Conservation (phyloP, 2,888 invertebrate genomes). For the Clivina fossor region DNA sequence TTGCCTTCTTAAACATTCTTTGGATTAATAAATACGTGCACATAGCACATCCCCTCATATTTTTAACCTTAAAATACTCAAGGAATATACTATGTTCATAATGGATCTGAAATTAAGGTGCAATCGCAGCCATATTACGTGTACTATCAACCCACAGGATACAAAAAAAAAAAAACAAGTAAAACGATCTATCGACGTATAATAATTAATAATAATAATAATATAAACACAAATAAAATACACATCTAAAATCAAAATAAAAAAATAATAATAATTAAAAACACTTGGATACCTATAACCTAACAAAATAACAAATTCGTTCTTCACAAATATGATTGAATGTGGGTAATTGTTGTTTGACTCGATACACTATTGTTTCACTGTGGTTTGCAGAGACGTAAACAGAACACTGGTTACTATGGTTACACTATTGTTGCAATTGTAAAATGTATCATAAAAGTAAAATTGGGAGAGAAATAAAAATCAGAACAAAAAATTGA, state of each 20-base stretch:
- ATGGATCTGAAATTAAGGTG: no score
- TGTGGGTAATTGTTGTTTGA: constrained; percentile 52
- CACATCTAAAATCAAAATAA: constrained; percentile 31
- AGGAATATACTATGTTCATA: no score
- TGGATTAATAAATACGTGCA: no score
- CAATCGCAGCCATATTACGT: background rate
- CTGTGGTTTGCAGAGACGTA: constrained; percentile 46
- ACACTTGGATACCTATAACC: constrained; percentile 34
- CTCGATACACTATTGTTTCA: constrained; percentile 45
- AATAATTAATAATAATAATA: constrained; percentile 24
- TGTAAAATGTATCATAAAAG: constrained; percentile 6
- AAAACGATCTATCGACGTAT: constrained; percentile 13
- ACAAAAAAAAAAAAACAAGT: constrained; percentile 3
- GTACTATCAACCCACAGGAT: constrained; percentile 1
- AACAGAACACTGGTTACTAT: constrained; percentile 32
- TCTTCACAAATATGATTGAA: constrained; percentile 53
- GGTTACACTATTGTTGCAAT: constrained; percentile 31
- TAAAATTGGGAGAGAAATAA: background rate
- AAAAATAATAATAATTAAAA: constrained; percentile 38
- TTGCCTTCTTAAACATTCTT: constrained; percentile 15
- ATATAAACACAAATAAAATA: constrained; percentile 42
- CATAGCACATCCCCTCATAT: no score
- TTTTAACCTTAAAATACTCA: no score
- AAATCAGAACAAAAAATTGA: constrained; percentile 18
- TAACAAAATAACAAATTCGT: constrained; percentile 38